Evolutionary conservation across 2,888 invertebrate genomes (phyloP).

Genomic region (Noctua comes): DNA sequence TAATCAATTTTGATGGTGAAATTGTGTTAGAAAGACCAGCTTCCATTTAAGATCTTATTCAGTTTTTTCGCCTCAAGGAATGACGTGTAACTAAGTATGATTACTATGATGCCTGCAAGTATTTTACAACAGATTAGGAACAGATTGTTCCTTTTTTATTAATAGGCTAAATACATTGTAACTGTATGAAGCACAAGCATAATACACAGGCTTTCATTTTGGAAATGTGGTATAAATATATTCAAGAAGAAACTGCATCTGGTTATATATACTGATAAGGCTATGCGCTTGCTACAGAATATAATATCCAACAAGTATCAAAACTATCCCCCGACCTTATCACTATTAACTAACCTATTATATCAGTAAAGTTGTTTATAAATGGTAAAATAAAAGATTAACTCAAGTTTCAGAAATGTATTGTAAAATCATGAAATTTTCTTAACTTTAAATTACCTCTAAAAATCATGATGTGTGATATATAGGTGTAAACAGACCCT

Average conservation of each 20-base stretch:
- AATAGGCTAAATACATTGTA: conserved; percentile 3
- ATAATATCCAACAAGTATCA: not conserved
- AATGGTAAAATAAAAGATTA: conserved; percentile 14
- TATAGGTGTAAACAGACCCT: too few species aligned
- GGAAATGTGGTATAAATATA: conserved; percentile 23
- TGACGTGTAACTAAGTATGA: conserved; percentile 27
- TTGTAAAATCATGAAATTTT: not conserved
- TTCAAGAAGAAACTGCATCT: conserved; percentile 5
- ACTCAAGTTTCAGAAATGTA: conserved; percentile 1
- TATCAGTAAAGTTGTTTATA: conserved; percentile 16
- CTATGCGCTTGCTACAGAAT: conserved; percentile 7
- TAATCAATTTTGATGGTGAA: conserved; percentile 30
- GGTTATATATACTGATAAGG: conserved; percentile 13
- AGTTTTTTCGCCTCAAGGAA: conserved; percentile 17
- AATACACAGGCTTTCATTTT: not conserved
- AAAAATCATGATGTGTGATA: conserved; percentile 9
- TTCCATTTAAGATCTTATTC: conserved; percentile 46
- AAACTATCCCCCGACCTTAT: conserved; percentile 32
- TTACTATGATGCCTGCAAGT: conserved; percentile 39
- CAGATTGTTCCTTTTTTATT: not conserved
- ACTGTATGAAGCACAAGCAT: conserved; percentile 15
- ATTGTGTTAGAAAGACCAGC: conserved; percentile 64
- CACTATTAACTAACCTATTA: conserved; percentile 26
- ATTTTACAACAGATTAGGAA: conserved; percentile 48
- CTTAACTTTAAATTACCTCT: not conserved